These are phyloP conservation scores for Hippocampus zosterae DNA, from an alignment of 2,113 vertebrate genomes.

Conservation along the genomic window DNA sequence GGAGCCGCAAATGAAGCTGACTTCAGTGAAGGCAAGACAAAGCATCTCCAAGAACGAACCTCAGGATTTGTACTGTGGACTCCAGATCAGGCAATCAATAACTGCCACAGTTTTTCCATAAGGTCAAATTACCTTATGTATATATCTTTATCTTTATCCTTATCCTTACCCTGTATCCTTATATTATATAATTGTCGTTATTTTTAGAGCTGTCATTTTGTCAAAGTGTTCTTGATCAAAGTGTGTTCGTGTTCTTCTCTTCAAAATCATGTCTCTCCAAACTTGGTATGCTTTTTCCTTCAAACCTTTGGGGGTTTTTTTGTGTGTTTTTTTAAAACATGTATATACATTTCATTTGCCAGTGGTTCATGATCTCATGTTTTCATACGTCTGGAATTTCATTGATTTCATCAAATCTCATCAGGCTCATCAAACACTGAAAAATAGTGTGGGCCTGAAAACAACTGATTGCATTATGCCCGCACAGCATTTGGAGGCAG, in stretches of 20 bases:
- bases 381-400: not conserved
- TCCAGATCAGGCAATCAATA: not conserved
- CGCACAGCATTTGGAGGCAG: constrained; percentile 1
- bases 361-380: not conserved
- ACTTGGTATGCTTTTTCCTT: not conserved
- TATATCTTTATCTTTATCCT: too few relatives aligned
- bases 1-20: not conserved
- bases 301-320: not conserved
- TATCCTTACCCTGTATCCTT: too few relatives aligned
- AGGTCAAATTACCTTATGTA: too few relatives aligned
- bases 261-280: not conserved
- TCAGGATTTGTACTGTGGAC: not conserved
- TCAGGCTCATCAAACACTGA: not conserved
- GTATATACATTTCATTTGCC: not conserved
- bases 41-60: not conserved
- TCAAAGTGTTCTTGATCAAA: not conserved
- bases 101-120: not conserved
- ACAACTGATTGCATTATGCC: not conserved
- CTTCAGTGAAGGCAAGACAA: not conserved
- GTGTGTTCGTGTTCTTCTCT: too few relatives aligned
- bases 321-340: not conserved
- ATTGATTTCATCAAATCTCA: not conserved
- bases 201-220: not conserved
- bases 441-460: not conserved
- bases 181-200: too few relatives aligned